Conservation (phyloP, 2,797 vertebrate genomes). For the Pseudopleuronectes americanus region DNA sequence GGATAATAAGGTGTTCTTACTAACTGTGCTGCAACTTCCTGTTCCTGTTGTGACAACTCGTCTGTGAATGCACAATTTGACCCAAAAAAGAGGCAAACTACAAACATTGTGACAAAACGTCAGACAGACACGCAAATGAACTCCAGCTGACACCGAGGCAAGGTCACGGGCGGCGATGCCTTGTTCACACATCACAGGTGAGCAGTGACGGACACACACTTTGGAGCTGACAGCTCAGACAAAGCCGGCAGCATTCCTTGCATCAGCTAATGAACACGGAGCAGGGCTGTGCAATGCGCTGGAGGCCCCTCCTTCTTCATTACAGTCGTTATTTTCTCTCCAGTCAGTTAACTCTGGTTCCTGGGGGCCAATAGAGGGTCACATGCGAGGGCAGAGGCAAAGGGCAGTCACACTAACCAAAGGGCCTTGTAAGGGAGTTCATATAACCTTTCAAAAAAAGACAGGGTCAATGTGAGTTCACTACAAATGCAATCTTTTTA, state of each 20-base stretch:
- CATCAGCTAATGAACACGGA: slow-evolving; percentile 33
- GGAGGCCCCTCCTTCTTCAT: slow-evolving; percentile 18
- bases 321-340: slow-evolving; percentile 15
- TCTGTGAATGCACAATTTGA: not conserved
- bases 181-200: slow-evolving; percentile 46
- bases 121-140: slow-evolving; percentile 36
- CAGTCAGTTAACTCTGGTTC: slow-evolving; percentile 3
- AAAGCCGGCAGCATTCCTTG: slow-evolving; percentile 62
- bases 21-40: slow-evolving; percentile 10
- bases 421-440: not conserved
- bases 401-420: not conserved
- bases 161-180: slow-evolving; percentile 30
- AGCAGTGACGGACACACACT: slow-evolving; percentile 61
- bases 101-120: not conserved
- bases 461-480: not conserved
- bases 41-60: not conserved
- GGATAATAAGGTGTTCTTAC: not conserved
- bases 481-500: too few species aligned
- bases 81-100: not conserved
- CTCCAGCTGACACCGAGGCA: slow-evolving; percentile 46
- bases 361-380: not conserved
- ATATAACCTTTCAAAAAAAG: not conserved
- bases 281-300: slow-evolving; percentile 2
- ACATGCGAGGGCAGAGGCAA: not conserved
- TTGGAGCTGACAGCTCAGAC: slow-evolving; percentile 59